Conservation (phyloP, 2,113 vertebrate genomes). For the Paratilapia polleni region DNA sequence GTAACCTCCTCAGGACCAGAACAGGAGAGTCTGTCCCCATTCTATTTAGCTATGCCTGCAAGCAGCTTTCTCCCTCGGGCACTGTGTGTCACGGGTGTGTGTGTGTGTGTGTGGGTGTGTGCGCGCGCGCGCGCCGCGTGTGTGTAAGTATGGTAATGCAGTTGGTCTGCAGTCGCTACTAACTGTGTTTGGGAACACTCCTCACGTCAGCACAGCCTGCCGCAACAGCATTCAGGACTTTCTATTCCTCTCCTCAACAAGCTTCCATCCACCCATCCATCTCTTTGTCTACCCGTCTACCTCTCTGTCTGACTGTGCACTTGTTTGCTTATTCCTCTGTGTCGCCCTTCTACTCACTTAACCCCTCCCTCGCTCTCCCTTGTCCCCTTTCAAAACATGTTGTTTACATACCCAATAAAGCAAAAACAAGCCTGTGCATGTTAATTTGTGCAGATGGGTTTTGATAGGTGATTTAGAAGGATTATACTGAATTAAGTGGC, state of each 20-base stretch:
- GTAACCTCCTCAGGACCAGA: slow-evolving; percentile 70
- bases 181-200: slow-evolving; percentile 79
- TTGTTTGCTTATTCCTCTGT: slow-evolving; percentile 39
- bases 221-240: slow-evolving; percentile 71
- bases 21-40: slow-evolving; percentile 63
- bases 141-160: slow-evolving; percentile 65
- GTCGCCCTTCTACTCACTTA: slow-evolving; percentile 8
- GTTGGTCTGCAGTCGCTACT: slow-evolving; percentile 68
- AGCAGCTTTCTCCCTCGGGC: slow-evolving; percentile 54
- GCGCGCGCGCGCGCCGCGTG: slow-evolving; percentile 14
- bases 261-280: slow-evolving; percentile 59
- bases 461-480: slow-evolving; percentile 25
- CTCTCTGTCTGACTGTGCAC: slow-evolving; percentile 21
- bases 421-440: neutral
- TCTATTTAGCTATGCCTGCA: slow-evolving; percentile 54
- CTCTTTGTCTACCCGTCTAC: slow-evolving; percentile 47
- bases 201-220: slow-evolving; percentile 77
- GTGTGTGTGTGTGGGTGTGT: slow-evolving; percentile 19
- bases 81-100: slow-evolving; percentile 5
- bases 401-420: slow-evolving; percentile 13
- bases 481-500: slow-evolving; percentile 32
- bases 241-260: slow-evolving; percentile 65
- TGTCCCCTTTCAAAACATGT: neutral
- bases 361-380: neutral
- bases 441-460: slow-evolving; percentile 6